These are phyloP conservation scores for Myopa testacea DNA, from an alignment of 2,888 invertebrate species.

Conservation along the genomic window DNA sequence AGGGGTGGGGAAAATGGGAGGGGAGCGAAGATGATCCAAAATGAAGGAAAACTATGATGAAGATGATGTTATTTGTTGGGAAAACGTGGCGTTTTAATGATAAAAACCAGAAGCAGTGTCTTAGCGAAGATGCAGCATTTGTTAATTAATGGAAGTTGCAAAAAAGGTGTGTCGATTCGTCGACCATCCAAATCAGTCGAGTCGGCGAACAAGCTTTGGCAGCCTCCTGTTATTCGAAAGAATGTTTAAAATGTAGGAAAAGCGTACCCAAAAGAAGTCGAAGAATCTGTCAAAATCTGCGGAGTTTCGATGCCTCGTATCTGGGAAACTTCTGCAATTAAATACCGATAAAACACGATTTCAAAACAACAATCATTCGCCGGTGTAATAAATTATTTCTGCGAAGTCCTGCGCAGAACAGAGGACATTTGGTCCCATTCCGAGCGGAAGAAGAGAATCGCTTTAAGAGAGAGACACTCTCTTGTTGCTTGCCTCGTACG, in stretches of 20 bases:
- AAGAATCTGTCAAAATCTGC: not conserved
- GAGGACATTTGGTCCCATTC: not conserved
- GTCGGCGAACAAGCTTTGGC: not conserved
- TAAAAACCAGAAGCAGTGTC: no score
- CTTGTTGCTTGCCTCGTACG: no score
- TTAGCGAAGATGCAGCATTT: no score
- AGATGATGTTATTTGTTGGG: no score
- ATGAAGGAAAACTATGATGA: no score
- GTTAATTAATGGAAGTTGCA: not conserved
- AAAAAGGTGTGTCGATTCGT: slow-evolving; percentile 8
- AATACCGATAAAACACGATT: not conserved
- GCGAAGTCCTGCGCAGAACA: slow-evolving; percentile 42
- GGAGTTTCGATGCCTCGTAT: not conserved
- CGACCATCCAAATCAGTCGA: not conserved
- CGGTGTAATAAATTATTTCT: slow-evolving; percentile 53
- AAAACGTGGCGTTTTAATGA: no score
- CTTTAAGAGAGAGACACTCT: not conserved
- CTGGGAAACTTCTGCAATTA: not conserved
- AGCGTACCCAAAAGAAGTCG: not conserved
- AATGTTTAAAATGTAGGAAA: not conserved
- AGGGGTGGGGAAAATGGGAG: no score
- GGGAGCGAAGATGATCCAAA: no score
- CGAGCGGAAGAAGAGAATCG: slow-evolving; percentile 12
- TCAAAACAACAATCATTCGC: slow-evolving; percentile 44
- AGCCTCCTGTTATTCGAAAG: no score